Conservation (phyloP, 2,888 invertebrate genomes). For the Microchrysa polita region DNA sequence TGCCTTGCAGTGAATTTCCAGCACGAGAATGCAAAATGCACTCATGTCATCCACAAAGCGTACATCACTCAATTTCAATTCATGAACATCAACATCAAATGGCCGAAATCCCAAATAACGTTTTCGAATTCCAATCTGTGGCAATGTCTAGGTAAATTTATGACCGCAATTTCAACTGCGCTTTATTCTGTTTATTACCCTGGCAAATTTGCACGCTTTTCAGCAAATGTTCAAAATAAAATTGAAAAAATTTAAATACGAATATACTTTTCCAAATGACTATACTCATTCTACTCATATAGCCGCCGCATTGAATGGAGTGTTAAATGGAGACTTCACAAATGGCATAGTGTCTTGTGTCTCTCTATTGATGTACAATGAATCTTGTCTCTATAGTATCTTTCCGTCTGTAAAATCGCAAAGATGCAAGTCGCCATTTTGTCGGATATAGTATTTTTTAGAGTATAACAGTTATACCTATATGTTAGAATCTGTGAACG, state of each 20-base stretch:
- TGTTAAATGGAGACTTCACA: too few relatives aligned
- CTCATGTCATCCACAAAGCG: too few relatives aligned
- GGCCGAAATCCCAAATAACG: background rate
- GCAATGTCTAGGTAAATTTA: slow-evolving; percentile 40
- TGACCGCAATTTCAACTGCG: slow-evolving; percentile 36
- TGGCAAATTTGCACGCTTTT: slow-evolving; percentile 39
- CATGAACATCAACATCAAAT: too few relatives aligned
- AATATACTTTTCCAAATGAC: background rate
- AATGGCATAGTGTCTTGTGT: background rate
- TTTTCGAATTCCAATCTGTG: slow-evolving; percentile 26
- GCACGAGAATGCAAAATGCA: too few relatives aligned
- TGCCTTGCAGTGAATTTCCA: too few relatives aligned
- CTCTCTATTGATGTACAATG: too few relatives aligned
- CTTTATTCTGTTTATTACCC: slow-evolving; percentile 28
- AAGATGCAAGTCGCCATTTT: slow-evolving; percentile 23
- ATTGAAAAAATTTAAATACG: background rate
- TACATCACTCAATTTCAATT: too few relatives aligned
- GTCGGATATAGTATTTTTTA: slow-evolving; percentile 1
- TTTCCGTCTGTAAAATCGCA: background rate
- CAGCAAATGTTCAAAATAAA: slow-evolving; percentile 25
- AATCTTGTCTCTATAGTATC: background rate
- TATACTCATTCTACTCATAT: background rate
- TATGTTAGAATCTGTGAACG: too few relatives aligned
- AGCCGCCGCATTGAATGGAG: background rate
- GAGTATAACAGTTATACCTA: too few relatives aligned